phyloP scores from a whole-genome alignment of 2,888 invertebrate species.

The Ophion slaviceki region DNA sequence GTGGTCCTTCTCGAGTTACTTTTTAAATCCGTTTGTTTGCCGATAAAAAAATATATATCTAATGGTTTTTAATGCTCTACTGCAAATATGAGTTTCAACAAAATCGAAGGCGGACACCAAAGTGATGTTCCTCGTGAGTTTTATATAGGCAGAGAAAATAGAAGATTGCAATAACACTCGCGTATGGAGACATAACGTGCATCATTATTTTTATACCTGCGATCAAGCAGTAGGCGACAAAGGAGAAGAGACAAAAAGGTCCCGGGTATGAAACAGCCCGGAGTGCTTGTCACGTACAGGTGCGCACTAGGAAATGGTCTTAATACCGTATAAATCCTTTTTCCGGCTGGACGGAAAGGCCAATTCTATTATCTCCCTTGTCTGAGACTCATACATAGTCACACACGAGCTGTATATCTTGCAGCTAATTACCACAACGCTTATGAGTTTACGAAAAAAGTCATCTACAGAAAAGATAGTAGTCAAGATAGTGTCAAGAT shows the following conservation, averaged over 20 bases:
- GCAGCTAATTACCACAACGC: conserved; percentile 6
- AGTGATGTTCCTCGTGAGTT: too few relatives aligned
- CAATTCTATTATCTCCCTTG: conserved; percentile 40
- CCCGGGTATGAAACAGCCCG: background rate
- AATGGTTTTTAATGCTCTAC: background rate
- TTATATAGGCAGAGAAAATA: too few relatives aligned
- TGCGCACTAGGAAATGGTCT: conserved; percentile 56
- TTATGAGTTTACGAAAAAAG: conserved; percentile 10
- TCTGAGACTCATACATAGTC: conserved; percentile 14
- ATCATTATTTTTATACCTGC: background rate
- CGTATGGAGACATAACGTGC: background rate
- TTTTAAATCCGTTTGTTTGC: too few relatives aligned
- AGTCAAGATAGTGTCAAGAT: background rate
- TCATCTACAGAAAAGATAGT: background rate
- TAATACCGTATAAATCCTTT: conserved; percentile 53
- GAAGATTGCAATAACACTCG: background rate
- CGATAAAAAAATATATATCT: background rate
- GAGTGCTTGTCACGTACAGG: conserved; percentile 47
- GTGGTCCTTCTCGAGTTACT: too few relatives aligned
- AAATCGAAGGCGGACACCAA: background rate
- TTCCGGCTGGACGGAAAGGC: conserved; percentile 49
- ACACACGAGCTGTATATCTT: conserved; percentile 14
- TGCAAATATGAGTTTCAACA: background rate
- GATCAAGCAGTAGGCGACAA: background rate
- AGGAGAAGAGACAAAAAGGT: background rate